These are phyloP conservation scores for Taenaris catops DNA, from an alignment of 2,888 invertebrate species.

Conservation along the genomic window DNA sequence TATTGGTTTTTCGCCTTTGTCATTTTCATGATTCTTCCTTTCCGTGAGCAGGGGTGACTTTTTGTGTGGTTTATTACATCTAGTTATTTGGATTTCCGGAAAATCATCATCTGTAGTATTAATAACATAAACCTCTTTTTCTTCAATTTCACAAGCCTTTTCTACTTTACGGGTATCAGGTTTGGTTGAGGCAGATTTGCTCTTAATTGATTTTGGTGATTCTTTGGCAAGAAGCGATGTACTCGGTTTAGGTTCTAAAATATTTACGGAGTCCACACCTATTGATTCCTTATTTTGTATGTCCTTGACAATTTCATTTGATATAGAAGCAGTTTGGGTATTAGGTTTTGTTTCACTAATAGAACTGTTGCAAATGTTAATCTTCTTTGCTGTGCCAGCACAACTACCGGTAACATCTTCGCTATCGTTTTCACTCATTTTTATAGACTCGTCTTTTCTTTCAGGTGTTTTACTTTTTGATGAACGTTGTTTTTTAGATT, in stretches of 20 bases:
- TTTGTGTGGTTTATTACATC: constrained; percentile 50
- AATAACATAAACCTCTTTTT: constrained; percentile 67
- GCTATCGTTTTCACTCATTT: constrained; percentile 30
- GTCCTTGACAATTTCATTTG: constrained; percentile 9
- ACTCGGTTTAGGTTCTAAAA: constrained; percentile 17
- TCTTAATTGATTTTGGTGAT: constrained; percentile 44
- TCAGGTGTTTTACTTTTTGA: constrained; percentile 50
- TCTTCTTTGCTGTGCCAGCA: constrained; percentile 25
- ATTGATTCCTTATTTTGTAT: constrained; percentile 14
- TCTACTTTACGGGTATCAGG: constrained; percentile 44
- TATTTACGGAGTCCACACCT: constrained; percentile 5
- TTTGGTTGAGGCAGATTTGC: constrained; percentile 53
- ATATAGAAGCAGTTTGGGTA: constrained; percentile 4
- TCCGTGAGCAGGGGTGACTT: constrained; percentile 49
- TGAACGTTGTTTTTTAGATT: constrained; percentile 48
- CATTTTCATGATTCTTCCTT: constrained; percentile 29
- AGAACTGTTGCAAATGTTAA: constrained; percentile 23
- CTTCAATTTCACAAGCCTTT: constrained; percentile 38
- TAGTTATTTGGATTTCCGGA: constrained; percentile 69
- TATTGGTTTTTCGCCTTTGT: constrained; percentile 43
- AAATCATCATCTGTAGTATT: constrained; percentile 66
- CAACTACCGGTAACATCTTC: constrained; percentile 32
- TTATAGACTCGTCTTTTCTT: constrained; percentile 32
- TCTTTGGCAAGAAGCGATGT: constrained; percentile 34
- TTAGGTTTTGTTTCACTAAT: constrained; percentile 7